These are phyloP conservation scores for Drosophila kepulauana DNA, from an alignment of 1,140 invertebrate genomes.

Conservation along the genomic window DNA sequence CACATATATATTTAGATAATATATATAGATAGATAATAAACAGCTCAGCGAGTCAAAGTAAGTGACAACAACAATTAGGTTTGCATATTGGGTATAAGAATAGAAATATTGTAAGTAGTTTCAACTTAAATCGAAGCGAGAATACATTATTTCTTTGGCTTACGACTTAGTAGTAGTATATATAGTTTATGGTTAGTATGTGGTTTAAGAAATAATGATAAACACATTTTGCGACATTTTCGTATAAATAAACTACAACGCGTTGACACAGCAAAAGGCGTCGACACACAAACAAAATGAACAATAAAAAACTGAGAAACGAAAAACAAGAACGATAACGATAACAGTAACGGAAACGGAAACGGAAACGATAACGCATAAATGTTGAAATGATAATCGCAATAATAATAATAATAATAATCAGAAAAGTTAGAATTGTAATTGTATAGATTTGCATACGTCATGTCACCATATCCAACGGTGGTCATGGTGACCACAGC, in stretches of 20 bases:
- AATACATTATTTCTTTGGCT: conserved; percentile 15
- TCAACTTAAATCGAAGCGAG: conserved; percentile 15
- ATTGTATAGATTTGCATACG: conserved; percentile 90
- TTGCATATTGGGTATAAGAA: conserved; percentile 22
- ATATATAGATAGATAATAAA: conserved; percentile 1
- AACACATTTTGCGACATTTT: conserved; percentile 30
- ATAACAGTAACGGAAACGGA: conserved; percentile 47
- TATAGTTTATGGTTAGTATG: conserved; percentile 30
- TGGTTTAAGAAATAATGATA: conserved; percentile 33
- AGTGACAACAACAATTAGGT: conserved; percentile 28
- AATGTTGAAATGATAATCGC: conserved; percentile 52
- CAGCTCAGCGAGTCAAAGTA: conserved; percentile 27
- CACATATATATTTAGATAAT: too few species aligned
- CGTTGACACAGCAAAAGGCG: conserved; percentile 26
- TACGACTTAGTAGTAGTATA: conserved; percentile 35
- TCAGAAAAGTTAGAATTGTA: conserved; percentile 75
- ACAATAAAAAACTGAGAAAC: conserved; percentile 18
- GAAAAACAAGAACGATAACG: conserved; percentile 27
- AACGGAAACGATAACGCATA: conserved; percentile 51
- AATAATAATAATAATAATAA: conserved; percentile 57
- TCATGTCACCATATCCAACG: conserved; percentile 99
- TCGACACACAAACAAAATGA: conserved; percentile 36
- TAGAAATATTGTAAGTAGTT: background rate
- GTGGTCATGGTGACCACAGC: conserved; percentile 99
- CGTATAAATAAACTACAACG: conserved; percentile 38